Evolutionary conservation across 2,888 invertebrate genomes (phyloP).

Genomic region (Trichopoda pennipes): DNA sequence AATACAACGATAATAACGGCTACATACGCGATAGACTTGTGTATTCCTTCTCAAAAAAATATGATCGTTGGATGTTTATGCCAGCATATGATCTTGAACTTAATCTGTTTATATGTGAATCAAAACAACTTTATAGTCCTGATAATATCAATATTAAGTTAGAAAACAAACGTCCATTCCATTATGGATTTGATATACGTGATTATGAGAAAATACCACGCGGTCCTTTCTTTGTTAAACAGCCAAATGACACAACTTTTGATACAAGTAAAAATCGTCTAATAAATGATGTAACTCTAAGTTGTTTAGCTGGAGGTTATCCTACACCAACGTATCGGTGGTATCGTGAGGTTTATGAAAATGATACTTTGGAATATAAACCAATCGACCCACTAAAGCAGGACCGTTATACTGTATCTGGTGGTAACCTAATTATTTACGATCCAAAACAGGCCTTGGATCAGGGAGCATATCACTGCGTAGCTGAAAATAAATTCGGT

Average conservation of each 20-base stretch:
- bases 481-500: conserved; percentile 94
- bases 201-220: conserved; percentile 91
- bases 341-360: conserved; percentile 93
- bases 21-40: conserved; percentile 88
- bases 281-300: conserved; percentile 88
- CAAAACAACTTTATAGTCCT: conserved; percentile 76
- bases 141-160: conserved; percentile 88
- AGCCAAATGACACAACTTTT: conserved; percentile 91
- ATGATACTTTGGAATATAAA: conserved; percentile 87
- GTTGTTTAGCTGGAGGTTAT: conserved; percentile 92
- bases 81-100: conserved; percentile 89
- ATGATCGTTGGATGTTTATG: conserved; percentile 92
- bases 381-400: conserved; percentile 90
- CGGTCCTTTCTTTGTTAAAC: conserved; percentile 93
- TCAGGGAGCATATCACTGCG: conserved; percentile 94
- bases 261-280: conserved; percentile 88
- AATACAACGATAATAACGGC: conserved; percentile 74
- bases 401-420: conserved; percentile 91
- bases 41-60: conserved; percentile 87
- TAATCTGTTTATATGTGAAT: conserved; percentile 92
- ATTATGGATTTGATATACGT: conserved; percentile 91
- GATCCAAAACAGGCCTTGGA: conserved; percentile 91
- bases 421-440: conserved; percentile 94
- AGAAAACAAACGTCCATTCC: conserved; percentile 89
- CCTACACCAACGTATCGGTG: conserved; percentile 94